phyloP scores from a whole-genome alignment of 1,140 invertebrate genomes.

The Zaprionus gabonicus region DNA sequence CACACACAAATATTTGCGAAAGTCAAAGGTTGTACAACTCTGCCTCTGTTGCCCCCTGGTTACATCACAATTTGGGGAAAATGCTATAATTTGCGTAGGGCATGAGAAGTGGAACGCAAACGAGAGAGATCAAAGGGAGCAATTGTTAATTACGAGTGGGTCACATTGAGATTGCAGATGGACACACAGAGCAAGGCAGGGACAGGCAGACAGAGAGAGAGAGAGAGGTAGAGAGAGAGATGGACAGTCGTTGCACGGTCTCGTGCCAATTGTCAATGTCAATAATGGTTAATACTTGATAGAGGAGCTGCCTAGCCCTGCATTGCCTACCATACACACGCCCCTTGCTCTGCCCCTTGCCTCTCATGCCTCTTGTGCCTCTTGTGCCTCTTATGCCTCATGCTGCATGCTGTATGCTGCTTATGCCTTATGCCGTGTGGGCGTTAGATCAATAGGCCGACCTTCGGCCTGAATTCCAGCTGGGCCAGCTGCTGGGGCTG shows the following conservation, averaged over 20 bases:
- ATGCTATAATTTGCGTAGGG: background rate
- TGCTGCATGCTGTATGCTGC: too few relatives aligned
- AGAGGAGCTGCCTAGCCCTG: slow-evolving; percentile 35
- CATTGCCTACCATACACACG: background rate
- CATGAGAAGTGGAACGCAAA: background rate
- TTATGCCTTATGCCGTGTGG: slow-evolving; percentile 31
- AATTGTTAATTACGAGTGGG: slow-evolving; percentile 53
- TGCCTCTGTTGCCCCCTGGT: background rate
- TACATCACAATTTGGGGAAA: background rate
- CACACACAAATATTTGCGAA: slow-evolving; percentile 1
- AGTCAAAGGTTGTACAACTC: background rate
- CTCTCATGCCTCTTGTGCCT: background rate
- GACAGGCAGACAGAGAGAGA: background rate
- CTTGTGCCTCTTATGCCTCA: background rate
- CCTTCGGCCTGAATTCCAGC: slow-evolving; percentile 61
- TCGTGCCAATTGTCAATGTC: slow-evolving; percentile 77
- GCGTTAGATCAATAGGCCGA: slow-evolving; percentile 74
- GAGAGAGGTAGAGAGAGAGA: background rate
- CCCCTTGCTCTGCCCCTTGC: background rate
- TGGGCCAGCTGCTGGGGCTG: slow-evolving; percentile 9
- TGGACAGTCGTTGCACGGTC: slow-evolving; percentile 31
- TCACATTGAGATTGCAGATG: slow-evolving; percentile 44
- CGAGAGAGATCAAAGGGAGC: slow-evolving; percentile 35
- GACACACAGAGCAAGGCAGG: slow-evolving; percentile 26
- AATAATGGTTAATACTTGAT: slow-evolving; percentile 77